phyloP scores from a whole-genome alignment of 2,888 invertebrate genomes.

The Augiades crinisus region DNA sequence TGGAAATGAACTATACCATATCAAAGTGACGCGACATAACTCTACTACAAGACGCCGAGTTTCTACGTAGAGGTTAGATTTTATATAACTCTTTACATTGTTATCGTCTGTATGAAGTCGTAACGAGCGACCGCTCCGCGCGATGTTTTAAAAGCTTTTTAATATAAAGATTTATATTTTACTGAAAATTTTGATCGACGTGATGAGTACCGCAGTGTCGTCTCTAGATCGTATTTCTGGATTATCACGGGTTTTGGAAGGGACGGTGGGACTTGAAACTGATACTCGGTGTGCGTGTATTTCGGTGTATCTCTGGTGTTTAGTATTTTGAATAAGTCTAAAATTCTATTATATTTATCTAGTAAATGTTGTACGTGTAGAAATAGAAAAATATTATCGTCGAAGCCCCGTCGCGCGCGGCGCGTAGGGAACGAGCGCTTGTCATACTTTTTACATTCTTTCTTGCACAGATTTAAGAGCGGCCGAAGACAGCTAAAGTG shows the following conservation, averaged over 20 bases:
- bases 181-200: background rate
- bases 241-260: constrained; percentile 6
- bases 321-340: background rate
- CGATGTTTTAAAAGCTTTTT: constrained; percentile 24
- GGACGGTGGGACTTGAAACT: background rate
- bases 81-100: constrained; percentile 44
- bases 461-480: background rate
- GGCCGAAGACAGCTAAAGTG: background rate
- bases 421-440: too few species aligned
- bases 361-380: background rate
- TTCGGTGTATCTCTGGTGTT: background rate
- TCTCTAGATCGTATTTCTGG: constrained; percentile 2
- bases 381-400: too few species aligned
- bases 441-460: background rate
- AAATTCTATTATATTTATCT: constrained; percentile 9
- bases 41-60: constrained; percentile 7
- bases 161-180: constrained; percentile 9
- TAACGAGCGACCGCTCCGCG: constrained; percentile 6
- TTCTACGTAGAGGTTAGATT: constrained; percentile 31
- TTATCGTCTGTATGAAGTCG: constrained; percentile 32
- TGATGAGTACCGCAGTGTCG: background rate
- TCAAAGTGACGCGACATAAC: constrained; percentile 22
- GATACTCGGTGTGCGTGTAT: background rate
- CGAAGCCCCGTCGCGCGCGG: too few species aligned
- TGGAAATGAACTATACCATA: constrained; percentile 29